phyloP scores from a whole-genome alignment of 2,888 invertebrate species.

The Leptopilina syphax region DNA sequence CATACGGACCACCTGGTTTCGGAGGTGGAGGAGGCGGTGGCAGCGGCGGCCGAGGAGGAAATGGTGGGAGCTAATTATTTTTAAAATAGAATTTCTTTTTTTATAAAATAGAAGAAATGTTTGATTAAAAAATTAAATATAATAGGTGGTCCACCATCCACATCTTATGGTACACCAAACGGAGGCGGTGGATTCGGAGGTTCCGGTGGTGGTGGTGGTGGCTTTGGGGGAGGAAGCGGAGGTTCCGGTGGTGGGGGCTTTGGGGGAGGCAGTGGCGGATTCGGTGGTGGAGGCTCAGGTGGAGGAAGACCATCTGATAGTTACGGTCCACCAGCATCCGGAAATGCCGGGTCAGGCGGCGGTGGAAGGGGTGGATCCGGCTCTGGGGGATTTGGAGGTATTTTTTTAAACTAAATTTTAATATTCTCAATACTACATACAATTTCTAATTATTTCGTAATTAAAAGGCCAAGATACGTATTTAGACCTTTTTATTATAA shows the following conservation, averaged over 20 bases:
- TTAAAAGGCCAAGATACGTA: no score
- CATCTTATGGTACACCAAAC: conserved; percentile 50
- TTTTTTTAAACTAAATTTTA: no score
- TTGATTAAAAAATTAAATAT: background rate
- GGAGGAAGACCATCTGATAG: conserved; percentile 65
- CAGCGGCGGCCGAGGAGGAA: conserved; percentile 57
- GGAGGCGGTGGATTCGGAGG: conserved; percentile 65
- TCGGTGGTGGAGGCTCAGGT: conserved; percentile 55
- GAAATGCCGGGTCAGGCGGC: conserved; percentile 52
- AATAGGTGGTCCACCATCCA: conserved; percentile 68
- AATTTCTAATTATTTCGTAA: no score
- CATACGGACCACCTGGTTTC: conserved; percentile 72
- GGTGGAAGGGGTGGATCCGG: conserved; percentile 44
- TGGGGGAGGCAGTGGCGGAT: conserved; percentile 53
- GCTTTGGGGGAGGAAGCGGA: conserved; percentile 57
- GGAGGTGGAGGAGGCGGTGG: conserved; percentile 56
- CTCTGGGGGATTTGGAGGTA: conserved; percentile 55
- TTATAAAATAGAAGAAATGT: background rate
- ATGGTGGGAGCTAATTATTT: conserved; percentile 42
- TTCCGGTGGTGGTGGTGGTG: conserved; percentile 73
- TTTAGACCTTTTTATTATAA: no score
- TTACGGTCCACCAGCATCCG: conserved; percentile 74
- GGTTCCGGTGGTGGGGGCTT: conserved; percentile 72
- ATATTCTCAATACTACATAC: no score
- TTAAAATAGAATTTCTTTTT: background rate